phyloP scores from a whole-genome alignment of 1,140 invertebrate genomes.

The Epicauta chinensis region DNA sequence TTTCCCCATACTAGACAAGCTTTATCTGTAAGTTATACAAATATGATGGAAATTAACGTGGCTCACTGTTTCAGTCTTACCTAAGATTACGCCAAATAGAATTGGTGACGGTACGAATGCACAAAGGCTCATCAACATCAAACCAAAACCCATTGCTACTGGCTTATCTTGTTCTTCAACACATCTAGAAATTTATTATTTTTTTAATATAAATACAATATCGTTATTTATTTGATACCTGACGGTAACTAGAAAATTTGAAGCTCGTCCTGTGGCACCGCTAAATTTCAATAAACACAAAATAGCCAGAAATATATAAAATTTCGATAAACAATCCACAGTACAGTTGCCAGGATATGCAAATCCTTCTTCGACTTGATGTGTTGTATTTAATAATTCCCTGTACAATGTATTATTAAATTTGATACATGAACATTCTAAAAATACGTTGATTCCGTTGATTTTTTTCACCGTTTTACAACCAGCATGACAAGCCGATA shows the following conservation, averaged over 20 bases:
- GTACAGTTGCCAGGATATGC: conserved; percentile 56
- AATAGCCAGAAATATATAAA: conserved; percentile 60
- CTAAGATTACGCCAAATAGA: conserved; percentile 63
- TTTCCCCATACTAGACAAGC: conserved; percentile 69
- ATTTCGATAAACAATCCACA: conserved; percentile 58
- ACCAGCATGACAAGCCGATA: conserved; percentile 66
- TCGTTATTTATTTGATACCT: conserved; percentile 39
- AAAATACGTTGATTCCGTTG: conserved; percentile 41
- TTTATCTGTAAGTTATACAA: conserved; percentile 47
- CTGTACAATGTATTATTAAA: conserved; percentile 8
- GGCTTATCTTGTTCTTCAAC: conserved; percentile 67
- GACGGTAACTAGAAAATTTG: conserved; percentile 62
- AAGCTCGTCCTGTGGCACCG: conserved; percentile 59
- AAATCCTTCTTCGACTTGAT: conserved; percentile 37
- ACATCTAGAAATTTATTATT: conserved; percentile 44
- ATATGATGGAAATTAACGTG: conserved; percentile 8
- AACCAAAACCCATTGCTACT: conserved; percentile 61
- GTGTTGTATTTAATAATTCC: background rate
- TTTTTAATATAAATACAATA: too few relatives aligned
- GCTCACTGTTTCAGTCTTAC: conserved; percentile 41
- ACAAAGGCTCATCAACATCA: conserved; percentile 60
- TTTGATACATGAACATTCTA: conserved; percentile 53
- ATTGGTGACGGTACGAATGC: conserved; percentile 68
- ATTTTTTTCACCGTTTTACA: conserved; percentile 44
- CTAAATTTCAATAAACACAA: conserved; percentile 62